Conservation (phyloP, 2,113 vertebrate species). For the Ameiurus melas region DNA sequence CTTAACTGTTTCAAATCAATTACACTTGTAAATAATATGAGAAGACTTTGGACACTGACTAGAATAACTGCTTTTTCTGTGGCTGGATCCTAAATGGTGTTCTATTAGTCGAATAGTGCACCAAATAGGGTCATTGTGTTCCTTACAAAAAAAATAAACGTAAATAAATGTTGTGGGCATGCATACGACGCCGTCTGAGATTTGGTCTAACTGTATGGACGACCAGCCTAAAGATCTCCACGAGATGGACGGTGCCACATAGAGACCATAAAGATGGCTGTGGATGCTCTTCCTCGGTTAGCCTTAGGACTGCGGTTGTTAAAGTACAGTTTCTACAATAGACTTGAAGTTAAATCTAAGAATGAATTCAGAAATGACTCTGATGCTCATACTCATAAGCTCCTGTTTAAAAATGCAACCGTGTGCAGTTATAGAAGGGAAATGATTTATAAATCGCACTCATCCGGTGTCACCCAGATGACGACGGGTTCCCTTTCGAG, state of each 20-base stretch:
- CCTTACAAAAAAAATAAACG: background rate
- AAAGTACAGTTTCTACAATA: background rate
- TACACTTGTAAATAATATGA: background rate
- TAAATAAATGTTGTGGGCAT: background rate
- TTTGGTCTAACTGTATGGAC: background rate
- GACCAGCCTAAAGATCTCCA: background rate
- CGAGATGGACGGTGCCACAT: background rate
- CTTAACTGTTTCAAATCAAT: background rate
- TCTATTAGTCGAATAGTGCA: background rate
- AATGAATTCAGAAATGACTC: background rate
- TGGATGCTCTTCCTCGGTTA: background rate
- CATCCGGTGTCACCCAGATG: background rate
- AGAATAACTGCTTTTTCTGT: background rate
- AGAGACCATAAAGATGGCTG: background rate
- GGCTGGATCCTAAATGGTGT: background rate
- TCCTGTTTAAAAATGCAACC: background rate
- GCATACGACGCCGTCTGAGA: background rate
- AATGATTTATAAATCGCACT: background rate
- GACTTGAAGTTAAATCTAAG: no score
- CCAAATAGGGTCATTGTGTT: background rate
- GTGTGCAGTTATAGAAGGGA: background rate
- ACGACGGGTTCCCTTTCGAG: no score
- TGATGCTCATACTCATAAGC: background rate
- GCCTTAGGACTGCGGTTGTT: background rate
- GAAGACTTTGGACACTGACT: background rate